These are phyloP conservation scores for Melanotaenia pygmaea DNA, from an alignment of 2,797 vertebrate genomes.

Conservation along the genomic window DNA sequence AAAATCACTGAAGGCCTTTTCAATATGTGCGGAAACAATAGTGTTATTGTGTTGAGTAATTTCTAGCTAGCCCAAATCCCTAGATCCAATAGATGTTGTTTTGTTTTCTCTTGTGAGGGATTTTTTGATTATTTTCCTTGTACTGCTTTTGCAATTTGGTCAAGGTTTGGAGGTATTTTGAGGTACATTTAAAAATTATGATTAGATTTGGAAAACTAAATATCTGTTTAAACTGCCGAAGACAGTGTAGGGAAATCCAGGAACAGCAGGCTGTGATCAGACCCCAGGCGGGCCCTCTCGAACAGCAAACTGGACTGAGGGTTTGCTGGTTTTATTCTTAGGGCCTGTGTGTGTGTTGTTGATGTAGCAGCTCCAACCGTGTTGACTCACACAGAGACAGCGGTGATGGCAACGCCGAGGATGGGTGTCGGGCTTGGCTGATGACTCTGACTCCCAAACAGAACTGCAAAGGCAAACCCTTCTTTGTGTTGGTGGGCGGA, in stretches of 20 bases:
- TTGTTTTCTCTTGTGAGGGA: slow-evolving; percentile 6
- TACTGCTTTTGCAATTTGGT: slow-evolving; percentile 13
- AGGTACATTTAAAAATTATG: neutral
- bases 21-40: slow-evolving; percentile 66
- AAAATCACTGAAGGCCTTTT: slow-evolving; percentile 53
- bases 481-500: slow-evolving; percentile 26
- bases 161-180: slow-evolving; percentile 18
- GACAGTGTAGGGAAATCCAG: slow-evolving; percentile 51
- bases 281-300: slow-evolving; percentile 36
- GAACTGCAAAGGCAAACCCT: slow-evolving; percentile 62
- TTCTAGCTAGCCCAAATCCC: slow-evolving; percentile 58
- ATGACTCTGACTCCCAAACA: slow-evolving; percentile 56
- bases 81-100: slow-evolving; percentile 20
- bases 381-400: slow-evolving; percentile 70
- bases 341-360: slow-evolving; percentile 63
- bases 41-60: slow-evolving; percentile 66
- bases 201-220: slow-evolving; percentile 7
- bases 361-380: slow-evolving; percentile 63
- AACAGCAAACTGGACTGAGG: slow-evolving; percentile 48
- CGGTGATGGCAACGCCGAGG: slow-evolving; percentile 61
- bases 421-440: slow-evolving; percentile 66
- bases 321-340: slow-evolving; percentile 68
- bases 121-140: slow-evolving; percentile 23
- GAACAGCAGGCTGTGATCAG: slow-evolving; percentile 51
- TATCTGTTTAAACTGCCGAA: slow-evolving; percentile 22